Evolutionary conservation across 2,797 vertebrate species (phyloP), one percentile per base, ranked within the genome.

Genomic region (Trachurus trachurus): DNA sequence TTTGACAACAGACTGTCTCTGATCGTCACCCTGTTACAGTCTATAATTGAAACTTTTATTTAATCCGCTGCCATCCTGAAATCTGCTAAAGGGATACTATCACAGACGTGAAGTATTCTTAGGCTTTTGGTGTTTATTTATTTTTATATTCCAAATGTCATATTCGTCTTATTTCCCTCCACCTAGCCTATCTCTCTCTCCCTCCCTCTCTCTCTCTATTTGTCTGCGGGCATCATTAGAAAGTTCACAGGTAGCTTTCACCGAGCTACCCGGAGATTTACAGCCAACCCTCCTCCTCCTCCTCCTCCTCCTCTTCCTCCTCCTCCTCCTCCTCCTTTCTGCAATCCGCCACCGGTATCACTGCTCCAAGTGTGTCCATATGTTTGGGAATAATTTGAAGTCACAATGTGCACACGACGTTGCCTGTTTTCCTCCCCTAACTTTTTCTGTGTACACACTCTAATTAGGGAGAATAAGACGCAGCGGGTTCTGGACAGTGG

Each of bases 401-500:
- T 81, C 90, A 68, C 79, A 47, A 78, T 72, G 40, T 40, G 58
- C 60, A 9, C 77, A 34, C 31, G 47, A 47, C 65, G 57, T 37
- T 37, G 77, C 5, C 61, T 76, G 68, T 90, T 88, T 86, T 81
- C 53, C 62, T 67, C 58, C 64, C 64, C 54, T 5, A 89, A 91
- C 87, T 90, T 91, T 87, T 58, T 82, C 57, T 82, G 65, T 77
- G 71, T 50, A 70, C 57, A n/a, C 19, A 63, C 83, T 52, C 72
- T 83, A 76, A 84, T 83, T 80, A 84, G 71, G 64, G 76, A 61
- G 75, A 71, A 60, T 58, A 68, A 79, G 78, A 68, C 81, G 71
- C 90, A 85, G 83, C 88, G 82, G 89, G 90, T 88, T 90, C 67
- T 59, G 91, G 92, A 89, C 90, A 89, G 89, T 81, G 84, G 87